phyloP scores from a whole-genome alignment of 2,888 invertebrate species.

The Trachelus tabidus region DNA sequence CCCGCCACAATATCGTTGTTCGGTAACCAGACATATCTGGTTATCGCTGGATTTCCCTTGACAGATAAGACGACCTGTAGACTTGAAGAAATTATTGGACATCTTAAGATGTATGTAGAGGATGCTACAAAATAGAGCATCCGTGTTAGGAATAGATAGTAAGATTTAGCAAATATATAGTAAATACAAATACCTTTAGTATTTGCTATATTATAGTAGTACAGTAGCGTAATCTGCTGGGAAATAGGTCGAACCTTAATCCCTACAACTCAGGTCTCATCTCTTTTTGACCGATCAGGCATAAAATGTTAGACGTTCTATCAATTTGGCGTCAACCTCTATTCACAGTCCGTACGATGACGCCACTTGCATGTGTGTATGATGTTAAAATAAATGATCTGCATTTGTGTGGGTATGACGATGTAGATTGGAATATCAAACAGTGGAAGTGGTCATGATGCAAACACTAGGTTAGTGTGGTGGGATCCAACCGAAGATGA shows the following conservation, averaged over 20 bases:
- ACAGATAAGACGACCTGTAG: not conserved
- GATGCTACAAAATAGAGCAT: not conserved
- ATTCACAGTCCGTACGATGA: not conserved
- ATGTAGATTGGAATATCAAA: conserved; percentile 22
- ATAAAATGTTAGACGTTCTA: not conserved
- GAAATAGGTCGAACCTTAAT: not conserved
- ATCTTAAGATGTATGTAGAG: not conserved
- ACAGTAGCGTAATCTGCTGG: not conserved
- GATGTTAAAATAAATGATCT: not conserved
- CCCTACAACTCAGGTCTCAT: not conserved
- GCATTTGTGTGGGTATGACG: not conserved
- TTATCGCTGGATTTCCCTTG: conserved; percentile 2
- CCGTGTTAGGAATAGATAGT: not conserved
- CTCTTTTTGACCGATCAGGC: not conserved
- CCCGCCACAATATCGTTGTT: conserved; percentile 19
- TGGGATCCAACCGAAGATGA: conserved; percentile 35
- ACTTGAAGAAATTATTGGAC: not conserved
- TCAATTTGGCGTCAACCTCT: not conserved
- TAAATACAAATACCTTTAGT: no score
- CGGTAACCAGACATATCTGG: conserved; percentile 25
- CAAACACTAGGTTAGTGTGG: not conserved
- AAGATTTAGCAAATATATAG: not conserved
- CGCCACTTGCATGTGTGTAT: not conserved
- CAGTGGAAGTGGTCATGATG: not conserved
- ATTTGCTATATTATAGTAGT: not conserved